A percentile compares a stretch with the other conserved stretches of the same genome.
phyloP scores from a whole-genome alignment of 2,113 vertebrate species.

The Nothobranchius furzeri region DNA sequence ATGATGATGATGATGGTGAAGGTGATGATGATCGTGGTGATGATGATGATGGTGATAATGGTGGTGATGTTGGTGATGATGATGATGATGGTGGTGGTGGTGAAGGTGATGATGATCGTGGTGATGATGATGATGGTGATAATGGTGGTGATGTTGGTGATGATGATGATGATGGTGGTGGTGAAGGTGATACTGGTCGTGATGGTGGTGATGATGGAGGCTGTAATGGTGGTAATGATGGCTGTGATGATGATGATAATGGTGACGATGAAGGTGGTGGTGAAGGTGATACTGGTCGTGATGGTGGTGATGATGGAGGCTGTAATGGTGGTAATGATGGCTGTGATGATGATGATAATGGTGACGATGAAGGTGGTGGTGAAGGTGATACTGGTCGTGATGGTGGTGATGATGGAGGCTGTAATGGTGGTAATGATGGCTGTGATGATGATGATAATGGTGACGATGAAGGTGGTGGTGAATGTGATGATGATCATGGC shows the following conservation, averaged over 20 bases:
- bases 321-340: background rate
- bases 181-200: background rate
- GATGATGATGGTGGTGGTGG: background rate
- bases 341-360: background rate
- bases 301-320: no score
- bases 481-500: background rate
- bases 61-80: no score
- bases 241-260: background rate
- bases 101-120: no score
- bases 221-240: background rate
- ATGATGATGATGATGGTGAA: no score
- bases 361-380: no score
- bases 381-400: no score
- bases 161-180: background rate
- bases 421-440: background rate
- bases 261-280: no score
- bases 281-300: background rate
- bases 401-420: background rate
- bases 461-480: background rate
- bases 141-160: background rate
- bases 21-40: background rate
- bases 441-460: background rate
- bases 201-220: no score
- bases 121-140: no score
- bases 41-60: background rate